A percentile compares a stretch with the other conserved stretches of the same genome.
These are phyloP conservation scores for Syrmaticus mikado DNA, from an alignment of 2,113 vertebrate species.

Conservation along the genomic window DNA sequence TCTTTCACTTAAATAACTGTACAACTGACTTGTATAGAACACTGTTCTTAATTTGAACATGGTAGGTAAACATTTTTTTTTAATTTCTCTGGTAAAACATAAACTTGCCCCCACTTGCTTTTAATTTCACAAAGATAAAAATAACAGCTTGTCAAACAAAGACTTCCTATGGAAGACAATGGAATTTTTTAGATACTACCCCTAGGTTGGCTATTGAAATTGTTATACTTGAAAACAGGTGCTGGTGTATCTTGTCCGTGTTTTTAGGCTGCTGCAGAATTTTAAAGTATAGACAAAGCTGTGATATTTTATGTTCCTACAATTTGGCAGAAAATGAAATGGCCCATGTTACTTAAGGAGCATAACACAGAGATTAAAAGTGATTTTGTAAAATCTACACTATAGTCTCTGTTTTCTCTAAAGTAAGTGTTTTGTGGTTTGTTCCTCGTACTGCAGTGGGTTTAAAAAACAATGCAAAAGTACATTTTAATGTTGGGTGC, in stretches of 20 bases:
- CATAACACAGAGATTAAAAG: constrained; percentile 84
- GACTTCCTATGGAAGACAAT: constrained; percentile 99
- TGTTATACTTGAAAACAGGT: constrained; percentile 87
- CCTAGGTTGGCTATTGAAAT: constrained; percentile 84
- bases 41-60: constrained; percentile 92
- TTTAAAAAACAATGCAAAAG: constrained; percentile 82
- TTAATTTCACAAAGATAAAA: constrained; percentile 83
- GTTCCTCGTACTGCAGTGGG: constrained; percentile 92
- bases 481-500: constrained; percentile 94
- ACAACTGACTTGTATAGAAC: constrained; percentile 92
- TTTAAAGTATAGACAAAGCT: constrained; percentile 90
- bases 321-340: constrained; percentile 70
- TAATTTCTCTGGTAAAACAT: constrained; percentile 86
- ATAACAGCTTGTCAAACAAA: constrained; percentile 84
- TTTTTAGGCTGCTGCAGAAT: constrained; percentile 91
- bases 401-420: constrained; percentile 92
- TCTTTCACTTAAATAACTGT: constrained; percentile 94
- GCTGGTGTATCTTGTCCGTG: constrained; percentile 87
- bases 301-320: constrained; percentile 82
- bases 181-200: constrained; percentile 87
- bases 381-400: constrained; percentile 86
- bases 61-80: constrained; percentile 90
- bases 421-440: constrained; percentile 96
- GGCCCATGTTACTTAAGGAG: constrained; percentile 80
- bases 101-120: constrained; percentile 84